Evolutionary conservation across 2,113 vertebrate species (phyloP).

Genomic region (Erinaceus europaeus): DNA sequence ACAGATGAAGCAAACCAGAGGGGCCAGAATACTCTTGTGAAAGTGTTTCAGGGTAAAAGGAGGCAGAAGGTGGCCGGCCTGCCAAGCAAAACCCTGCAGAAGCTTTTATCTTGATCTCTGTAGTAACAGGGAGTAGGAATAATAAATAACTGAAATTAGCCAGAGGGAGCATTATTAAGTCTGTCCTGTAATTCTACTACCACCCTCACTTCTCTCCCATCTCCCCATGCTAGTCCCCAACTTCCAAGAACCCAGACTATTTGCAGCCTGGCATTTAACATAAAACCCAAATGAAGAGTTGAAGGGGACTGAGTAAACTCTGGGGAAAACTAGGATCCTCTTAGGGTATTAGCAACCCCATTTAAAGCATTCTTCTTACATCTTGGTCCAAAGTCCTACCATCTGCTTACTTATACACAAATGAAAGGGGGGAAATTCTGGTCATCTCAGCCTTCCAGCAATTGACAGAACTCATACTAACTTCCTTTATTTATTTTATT

Average conservation of each 20-base stretch:
- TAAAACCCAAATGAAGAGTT: neutral
- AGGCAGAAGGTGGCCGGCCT: neutral
- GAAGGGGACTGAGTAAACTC: neutral
- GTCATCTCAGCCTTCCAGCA: neutral
- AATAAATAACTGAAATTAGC: neutral
- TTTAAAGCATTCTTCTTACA: neutral
- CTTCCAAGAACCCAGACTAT: neutral
- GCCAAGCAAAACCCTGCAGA: neutral
- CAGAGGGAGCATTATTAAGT: neutral
- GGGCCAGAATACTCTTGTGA: neutral
- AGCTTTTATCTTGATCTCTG: neutral
- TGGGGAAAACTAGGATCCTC: neutral
- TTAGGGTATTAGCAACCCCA: neutral
- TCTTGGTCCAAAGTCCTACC: neutral
- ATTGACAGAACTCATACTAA: neutral
- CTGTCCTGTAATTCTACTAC: neutral
- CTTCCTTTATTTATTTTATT: no score
- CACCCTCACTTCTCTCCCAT: neutral
- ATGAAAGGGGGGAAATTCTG: neutral
- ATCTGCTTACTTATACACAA: neutral
- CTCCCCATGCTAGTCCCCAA: neutral
- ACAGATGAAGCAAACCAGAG: accelerated
- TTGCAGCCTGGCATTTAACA: neutral
- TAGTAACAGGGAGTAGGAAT: neutral
- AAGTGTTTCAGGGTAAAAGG: neutral